Percentiles rank a stretch among this genome's conserved stretches.
phyloP scores from a whole-genome alignment of 2,888 invertebrate genomes.

The Atrina japonica region DNA sequence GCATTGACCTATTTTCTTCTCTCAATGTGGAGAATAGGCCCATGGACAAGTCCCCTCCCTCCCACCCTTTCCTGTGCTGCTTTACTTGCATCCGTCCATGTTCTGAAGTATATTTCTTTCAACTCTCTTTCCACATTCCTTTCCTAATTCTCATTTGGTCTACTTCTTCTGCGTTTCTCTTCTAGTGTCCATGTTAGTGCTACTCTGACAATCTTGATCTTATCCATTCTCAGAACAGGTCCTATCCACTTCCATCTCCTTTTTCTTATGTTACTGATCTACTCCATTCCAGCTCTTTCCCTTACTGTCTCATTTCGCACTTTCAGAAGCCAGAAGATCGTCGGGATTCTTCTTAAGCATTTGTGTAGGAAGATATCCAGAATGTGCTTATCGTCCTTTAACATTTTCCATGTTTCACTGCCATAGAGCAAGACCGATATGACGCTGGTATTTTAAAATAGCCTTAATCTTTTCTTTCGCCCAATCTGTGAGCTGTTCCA shows the following conservation, averaged over 20 bases:
- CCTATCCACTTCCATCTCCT: conserved; percentile 1
- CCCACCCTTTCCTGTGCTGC: too few relatives aligned
- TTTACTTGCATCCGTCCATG: too few relatives aligned
- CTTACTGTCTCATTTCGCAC: not conserved
- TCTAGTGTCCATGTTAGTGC: not conserved
- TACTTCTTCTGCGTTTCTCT: not conserved
- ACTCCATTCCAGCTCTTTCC: not conserved
- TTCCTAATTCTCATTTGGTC: too few relatives aligned
- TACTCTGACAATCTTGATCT: not conserved
- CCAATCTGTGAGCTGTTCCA: too few relatives aligned
- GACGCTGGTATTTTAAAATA: not conserved
- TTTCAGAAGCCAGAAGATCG: not conserved
- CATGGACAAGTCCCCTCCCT: too few relatives aligned
- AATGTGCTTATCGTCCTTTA: not conserved
- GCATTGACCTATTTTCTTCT: too few relatives aligned
- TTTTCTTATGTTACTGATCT: not conserved
- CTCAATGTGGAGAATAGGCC: too few relatives aligned
- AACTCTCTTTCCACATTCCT: too few relatives aligned
- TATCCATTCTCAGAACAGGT: not conserved
- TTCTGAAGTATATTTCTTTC: too few relatives aligned
- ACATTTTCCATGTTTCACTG: conserved; percentile 1
- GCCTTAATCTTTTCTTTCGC: not conserved
- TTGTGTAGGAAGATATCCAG: not conserved
- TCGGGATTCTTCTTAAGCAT: not conserved
- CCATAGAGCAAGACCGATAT: not conserved